Percentiles rank a stretch among this genome's conserved stretches.
Evolutionary conservation across 2,888 invertebrate genomes (phyloP).

Genomic region (Orthosia gracilis): DNA sequence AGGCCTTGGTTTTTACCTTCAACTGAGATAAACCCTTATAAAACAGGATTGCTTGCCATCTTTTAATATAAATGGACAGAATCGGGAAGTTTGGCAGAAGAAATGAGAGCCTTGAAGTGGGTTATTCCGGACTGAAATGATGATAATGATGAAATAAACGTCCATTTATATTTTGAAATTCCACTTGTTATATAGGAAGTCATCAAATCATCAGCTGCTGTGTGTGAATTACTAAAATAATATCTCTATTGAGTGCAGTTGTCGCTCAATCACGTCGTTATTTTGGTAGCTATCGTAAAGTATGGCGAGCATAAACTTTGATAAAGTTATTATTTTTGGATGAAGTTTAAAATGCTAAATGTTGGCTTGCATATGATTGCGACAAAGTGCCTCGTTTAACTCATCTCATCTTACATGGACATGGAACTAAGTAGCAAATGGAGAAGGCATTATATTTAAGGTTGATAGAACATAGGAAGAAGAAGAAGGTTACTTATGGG

Average conservation of each 20-base stretch:
- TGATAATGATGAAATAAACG: neutral
- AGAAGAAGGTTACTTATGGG: no score
- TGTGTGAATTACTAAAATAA: constrained; percentile 43
- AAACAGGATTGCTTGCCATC: neutral
- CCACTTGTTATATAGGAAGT: constrained; percentile 35
- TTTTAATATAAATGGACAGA: neutral
- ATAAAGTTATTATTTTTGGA: constrained; percentile 27
- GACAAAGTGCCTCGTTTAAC: neutral
- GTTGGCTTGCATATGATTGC: neutral
- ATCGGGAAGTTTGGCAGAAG: neutral
- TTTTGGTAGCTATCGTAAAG: constrained; percentile 31
- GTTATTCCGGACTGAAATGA: neutral
- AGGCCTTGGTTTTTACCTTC: neutral
- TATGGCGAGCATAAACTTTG: constrained; percentile 17
- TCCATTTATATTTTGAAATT: neutral
- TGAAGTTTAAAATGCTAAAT: neutral
- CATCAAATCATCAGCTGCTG: constrained; percentile 4
- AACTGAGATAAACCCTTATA: neutral
- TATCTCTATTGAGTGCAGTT: constrained; percentile 22
- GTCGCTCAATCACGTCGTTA: constrained; percentile 23
- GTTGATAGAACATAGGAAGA: neutral
- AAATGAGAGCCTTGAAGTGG: neutral
- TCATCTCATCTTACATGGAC: neutral
- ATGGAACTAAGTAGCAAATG: neutral
- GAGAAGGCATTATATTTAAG: neutral